phyloP scores from a whole-genome alignment of 35 echinoderm and acorn worm species.

The Heliocidaris erythrogramma region DNA sequence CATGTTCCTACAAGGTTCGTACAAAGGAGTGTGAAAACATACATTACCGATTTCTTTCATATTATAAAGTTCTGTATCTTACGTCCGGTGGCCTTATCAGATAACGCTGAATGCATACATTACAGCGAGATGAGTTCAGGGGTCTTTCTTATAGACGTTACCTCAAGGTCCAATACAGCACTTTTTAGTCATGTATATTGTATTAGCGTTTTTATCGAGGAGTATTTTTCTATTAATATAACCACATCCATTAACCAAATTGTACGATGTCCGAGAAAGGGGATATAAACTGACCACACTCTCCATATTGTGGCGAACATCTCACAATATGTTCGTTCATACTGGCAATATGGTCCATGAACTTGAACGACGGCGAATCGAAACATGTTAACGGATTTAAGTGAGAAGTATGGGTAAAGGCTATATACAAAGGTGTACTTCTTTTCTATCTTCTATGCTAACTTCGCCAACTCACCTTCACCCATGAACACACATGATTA shows the following conservation, averaged over 20 bases:
- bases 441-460: no score
- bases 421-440: no score
- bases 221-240: neutral
- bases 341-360: neutral
- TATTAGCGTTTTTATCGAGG: neutral
- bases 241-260: neutral
- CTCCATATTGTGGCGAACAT: neutral
- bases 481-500: no score
- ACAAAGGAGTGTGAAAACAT: no score
- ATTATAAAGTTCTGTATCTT: no score
- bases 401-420: no score
- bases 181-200: neutral
- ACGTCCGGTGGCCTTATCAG: no score
- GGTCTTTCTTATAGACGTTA: neutral
- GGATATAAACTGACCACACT: neutral
- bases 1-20: neutral
- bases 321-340: neutral
- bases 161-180: neutral
- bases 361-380: neutral
- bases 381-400: no score
- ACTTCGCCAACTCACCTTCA: no score
- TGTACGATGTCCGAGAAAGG: neutral
- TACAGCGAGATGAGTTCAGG: neutral
- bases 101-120: neutral
- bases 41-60: no score